Evolutionary conservation across 2,113 vertebrate genomes (phyloP), one percentile per base, ranked within the genome.

Genomic region (Oreamnos americanus): DNA sequence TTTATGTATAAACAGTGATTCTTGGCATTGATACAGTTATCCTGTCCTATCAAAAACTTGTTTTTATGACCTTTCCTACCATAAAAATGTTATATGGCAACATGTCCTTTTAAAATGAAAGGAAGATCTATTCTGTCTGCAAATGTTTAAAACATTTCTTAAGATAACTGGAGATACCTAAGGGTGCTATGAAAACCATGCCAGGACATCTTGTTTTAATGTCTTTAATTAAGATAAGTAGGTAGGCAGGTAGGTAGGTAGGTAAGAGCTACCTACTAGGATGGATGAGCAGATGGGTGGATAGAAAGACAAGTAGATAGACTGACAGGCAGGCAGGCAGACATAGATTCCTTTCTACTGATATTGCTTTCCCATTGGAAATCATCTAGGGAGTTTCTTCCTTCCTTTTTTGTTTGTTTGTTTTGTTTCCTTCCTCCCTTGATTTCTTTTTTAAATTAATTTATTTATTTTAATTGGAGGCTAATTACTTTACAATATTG

Each of bases 311-410:
- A 57, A 39, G 45, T 1, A 74, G 49, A 47, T 2, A 84, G n/a
- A 83, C 3, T 74, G 49, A 89, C 7, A 71, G 14, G 39, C 7
- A 94, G 45, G 67, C 6, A 93, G 53, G 26, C 12, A 58, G 45
- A 78, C 6, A 83, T 36, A 82, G 19, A 15, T 60, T 57, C 25
- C 76, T 87, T 90, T 25, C n/a, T 28, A 78, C 25, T 58, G 16
- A 57, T 51, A 85, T 30, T 94, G 21, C 26, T 88, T 95, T 96
- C 45, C 49, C 16, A 79, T 78, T 79, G n/a, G 64, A 98, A 67
- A 85, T 3, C 25, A 93, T 87, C 47, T 39, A 58, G 15, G 7
- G 36, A 30, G 11, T 62, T 86, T 88, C 23, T 30, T 84, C 90
- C 6, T 43, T 83, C 3, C 17, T n/a, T 74, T 15, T 67, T 64